Percentiles rank a stretch among this genome's conserved stretches.
phyloP scores from a whole-genome alignment of 1,140 invertebrate species.

The Drosophila punjabiensis region DNA sequence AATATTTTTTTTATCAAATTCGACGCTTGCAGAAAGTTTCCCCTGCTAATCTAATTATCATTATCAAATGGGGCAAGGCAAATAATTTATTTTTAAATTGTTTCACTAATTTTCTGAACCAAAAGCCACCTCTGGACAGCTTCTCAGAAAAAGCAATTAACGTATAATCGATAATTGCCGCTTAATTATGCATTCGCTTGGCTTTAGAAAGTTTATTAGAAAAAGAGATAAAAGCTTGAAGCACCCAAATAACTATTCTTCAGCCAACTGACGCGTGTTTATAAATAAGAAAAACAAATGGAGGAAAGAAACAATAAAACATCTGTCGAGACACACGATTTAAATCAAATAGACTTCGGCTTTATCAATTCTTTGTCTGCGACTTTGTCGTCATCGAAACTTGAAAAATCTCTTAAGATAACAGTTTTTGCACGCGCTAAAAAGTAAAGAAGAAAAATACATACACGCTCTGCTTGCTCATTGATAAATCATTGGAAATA shows the following conservation, averaged over 20 bases:
- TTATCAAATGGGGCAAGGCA: slow-evolving; percentile 61
- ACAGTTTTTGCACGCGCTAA: slow-evolving; percentile 64
- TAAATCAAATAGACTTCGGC: slow-evolving; percentile 32
- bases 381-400: slow-evolving; percentile 61
- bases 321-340: slow-evolving; percentile 59
- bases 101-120: slow-evolving; percentile 10
- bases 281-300: slow-evolving; percentile 15
- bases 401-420: slow-evolving; percentile 47
- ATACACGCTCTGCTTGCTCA: slow-evolving; percentile 46
- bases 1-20: slow-evolving; percentile 19
- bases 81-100: slow-evolving; percentile 29
- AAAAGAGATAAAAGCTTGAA: slow-evolving; percentile 29
- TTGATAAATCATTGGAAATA: slow-evolving; percentile 65
- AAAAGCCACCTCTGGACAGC: neutral
- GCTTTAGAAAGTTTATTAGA: slow-evolving; percentile 49
- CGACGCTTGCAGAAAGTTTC: slow-evolving; percentile 33
- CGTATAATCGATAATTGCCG: slow-evolving; percentile 57
- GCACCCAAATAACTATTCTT: slow-evolving; percentile 46
- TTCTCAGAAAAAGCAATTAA: slow-evolving; percentile 34
- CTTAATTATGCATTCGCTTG: slow-evolving; percentile 41
- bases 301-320: slow-evolving; percentile 44
- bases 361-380: slow-evolving; percentile 15
- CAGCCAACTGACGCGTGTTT: slow-evolving; percentile 32
- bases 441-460: neutral
- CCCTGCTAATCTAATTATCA: slow-evolving; percentile 51